Evolutionary conservation across 2,888 invertebrate genomes (phyloP), one percentile per base, ranked within the genome.

Genomic region (Apamea monoglypha): DNA sequence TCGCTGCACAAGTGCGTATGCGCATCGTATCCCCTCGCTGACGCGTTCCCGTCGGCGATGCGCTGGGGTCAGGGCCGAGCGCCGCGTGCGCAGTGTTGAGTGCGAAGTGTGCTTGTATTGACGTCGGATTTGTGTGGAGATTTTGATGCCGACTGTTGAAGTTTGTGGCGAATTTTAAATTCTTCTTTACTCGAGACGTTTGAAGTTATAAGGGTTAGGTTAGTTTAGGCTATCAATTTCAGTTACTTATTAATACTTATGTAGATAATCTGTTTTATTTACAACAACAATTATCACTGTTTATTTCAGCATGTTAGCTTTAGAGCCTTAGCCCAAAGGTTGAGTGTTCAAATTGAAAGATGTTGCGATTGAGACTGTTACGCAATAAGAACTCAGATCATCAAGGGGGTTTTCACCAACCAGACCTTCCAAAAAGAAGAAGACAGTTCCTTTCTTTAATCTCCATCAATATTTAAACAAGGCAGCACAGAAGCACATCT

Each of bases 31-130:
- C 81, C 86, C 88, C 69, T 85, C 74, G 81, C 80, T 81, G 85
- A 83, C 89, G 83, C 79, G 80, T 76, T 82, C 84, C 84, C 86
- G 86, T 67, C 75, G 81, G 85, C 87, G 84, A 88, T 90, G 87
- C 87, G 85, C 84, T 83, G 93, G 88, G 93, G 93, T 94, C 93
- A 94, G 88, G 93, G 93, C 88, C 93, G 88, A 76, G 75, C 86
- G 82, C 78, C 83, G 85, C 84, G 74, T 73, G 76, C 86, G 86
- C 79, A 81, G 36, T 56, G 66, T 59, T 64, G 40, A 67, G 36
- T 44, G 44, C 32, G 25, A 25, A 82, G 25, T 82, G 67, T 32
- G 64, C 47, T 67, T 63, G 61, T 63, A 63, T 67, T 44, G 29
- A 61, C 68, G 73, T 29, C 29, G 53, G 69, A 73, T 50, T 50